Base-by-base conservation (phyloP, 1,140 invertebrate genomes). In the Nebria ingens region DNA sequence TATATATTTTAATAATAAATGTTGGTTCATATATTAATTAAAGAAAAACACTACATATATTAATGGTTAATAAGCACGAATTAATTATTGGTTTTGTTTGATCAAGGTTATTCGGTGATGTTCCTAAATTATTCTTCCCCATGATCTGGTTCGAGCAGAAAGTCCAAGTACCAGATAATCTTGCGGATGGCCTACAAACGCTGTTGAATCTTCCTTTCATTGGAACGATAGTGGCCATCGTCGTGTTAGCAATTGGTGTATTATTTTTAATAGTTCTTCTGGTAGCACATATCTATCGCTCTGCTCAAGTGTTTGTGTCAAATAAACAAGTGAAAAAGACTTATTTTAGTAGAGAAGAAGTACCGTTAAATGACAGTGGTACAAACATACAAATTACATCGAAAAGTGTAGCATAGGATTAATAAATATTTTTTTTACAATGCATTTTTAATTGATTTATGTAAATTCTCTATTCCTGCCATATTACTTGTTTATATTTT, bases 111-210 rank as follows among this genome's bases (percentile, higher is more conserved):
- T 83, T 80, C 63, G 72, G 75, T 51, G 64, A 83, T 42, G 76
- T 85, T 1, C 84, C 83, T 1, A 76, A 67, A 51, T 75, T 83
- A 53, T 81, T 82, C 65, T 81, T 89, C 60, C 86, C 86, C 1
- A 73, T 86, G 38, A 76, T 87, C 23, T 89, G 85, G 85, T 85
- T 88, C 58, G 76, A 81, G 51, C 76, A 87, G 58, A 75, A 77
- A 51, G 84, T 80, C 1, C 67, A 69, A 12, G 72, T 85, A 2
- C 75, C 75, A 2, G 73, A 78, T 0, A 71, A 80, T 0, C 62
- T 83, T 34, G 70, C 73, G 0, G 69, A 4, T 1, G 22, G n/a
- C 6, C 19, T 53, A 2, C 9, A 20, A 29, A 22, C n/a, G 19
- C n/a, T 53, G 1, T 15, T 53, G 6, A 25, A 23, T 2, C 2